Conservation (phyloP, 92 coral and sea anemone genomes). For the Umimayanthus chanpuru region DNA sequence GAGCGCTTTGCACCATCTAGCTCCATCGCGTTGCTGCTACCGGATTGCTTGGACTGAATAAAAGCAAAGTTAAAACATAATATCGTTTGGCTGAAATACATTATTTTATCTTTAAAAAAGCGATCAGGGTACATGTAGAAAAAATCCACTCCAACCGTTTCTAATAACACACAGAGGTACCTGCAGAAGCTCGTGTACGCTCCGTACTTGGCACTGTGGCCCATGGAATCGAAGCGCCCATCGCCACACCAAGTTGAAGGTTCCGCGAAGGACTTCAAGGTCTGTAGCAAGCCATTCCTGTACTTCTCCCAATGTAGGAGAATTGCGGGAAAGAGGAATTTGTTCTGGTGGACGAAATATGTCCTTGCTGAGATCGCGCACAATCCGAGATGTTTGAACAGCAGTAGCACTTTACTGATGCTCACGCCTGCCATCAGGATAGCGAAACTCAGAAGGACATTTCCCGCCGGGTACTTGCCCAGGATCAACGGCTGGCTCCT, state of each 20-base stretch:
- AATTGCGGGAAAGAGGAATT: background rate
- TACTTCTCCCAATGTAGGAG: background rate
- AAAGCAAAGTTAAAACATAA: background rate
- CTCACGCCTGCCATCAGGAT: slow-evolving; percentile 17
- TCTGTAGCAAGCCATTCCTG: background rate
- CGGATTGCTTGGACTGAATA: slow-evolving; percentile 38
- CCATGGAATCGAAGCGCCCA: no score
- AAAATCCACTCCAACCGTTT: no score
- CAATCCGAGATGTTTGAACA: slow-evolving; percentile 9
- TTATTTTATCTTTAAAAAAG: background rate
- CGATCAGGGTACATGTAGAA: no score
- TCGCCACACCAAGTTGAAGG: background rate
- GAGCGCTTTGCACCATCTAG: slow-evolving; percentile 38
- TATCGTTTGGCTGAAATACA: background rate
- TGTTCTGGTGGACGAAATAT: slow-evolving; percentile 6
- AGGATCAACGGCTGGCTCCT: slow-evolving; percentile 13
- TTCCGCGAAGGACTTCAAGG: no score
- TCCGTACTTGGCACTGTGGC: background rate
- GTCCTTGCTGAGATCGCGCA: slow-evolving; percentile 10
- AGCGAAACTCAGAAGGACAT: background rate
- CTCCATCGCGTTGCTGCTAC: slow-evolving; percentile 46
- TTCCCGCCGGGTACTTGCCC: background rate
- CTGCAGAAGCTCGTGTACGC: slow-evolving; percentile 11
- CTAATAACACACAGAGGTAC: background rate
- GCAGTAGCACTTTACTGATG: background rate